Conservation (phyloP, 2,113 vertebrate genomes). For the Amphiprion ocellaris region DNA sequence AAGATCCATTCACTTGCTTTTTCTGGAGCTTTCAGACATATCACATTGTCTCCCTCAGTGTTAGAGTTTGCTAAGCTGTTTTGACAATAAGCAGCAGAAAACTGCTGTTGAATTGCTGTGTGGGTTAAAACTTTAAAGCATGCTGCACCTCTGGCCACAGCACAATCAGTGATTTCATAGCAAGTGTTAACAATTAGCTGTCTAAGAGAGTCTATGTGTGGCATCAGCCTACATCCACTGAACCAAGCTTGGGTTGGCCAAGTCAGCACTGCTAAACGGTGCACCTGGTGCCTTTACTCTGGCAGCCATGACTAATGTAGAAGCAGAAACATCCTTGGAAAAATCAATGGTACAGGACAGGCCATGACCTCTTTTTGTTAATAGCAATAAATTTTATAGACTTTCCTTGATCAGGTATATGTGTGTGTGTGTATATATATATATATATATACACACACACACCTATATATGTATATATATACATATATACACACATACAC, state of each 20-base stretch:
- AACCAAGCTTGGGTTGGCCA: accelerated
- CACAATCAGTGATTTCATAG: conserved; percentile 48
- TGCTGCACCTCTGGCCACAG: neutral
- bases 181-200: conserved; percentile 48
- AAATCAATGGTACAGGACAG: neutral
- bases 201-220: neutral
- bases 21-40: neutral
- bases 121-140: neutral
- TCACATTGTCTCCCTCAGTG: neutral
- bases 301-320: neutral
- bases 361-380: too few species aligned
- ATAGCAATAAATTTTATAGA: neutral
- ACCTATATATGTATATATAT: too few species aligned
- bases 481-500: too few species aligned
- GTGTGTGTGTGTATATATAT: neutral
- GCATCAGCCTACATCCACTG: neutral
- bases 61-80: neutral
- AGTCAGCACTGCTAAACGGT: neutral
- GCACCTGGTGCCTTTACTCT: neutral
- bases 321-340: neutral
- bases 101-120: too few species aligned
- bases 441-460: too few species aligned
- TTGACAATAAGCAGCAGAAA: neutral
- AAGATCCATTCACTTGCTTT: neutral
- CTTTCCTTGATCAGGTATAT: neutral